phyloP scores from a whole-genome alignment of 2,113 vertebrate genomes.

The pig (Sus scrofa) region DNA sequence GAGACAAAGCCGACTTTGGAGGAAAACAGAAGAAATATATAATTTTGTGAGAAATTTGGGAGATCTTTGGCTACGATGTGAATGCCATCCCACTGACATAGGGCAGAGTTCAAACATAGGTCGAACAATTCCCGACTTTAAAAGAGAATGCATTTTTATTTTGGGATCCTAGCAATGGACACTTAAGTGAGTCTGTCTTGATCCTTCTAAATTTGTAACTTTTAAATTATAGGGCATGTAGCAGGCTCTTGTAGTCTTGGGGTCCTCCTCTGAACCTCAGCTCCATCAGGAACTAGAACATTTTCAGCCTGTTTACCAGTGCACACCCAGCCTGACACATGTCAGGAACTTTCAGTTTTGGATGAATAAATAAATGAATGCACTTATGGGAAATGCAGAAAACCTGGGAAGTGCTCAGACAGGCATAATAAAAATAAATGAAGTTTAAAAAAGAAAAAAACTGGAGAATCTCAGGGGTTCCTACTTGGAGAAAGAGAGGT shows the following conservation, averaged over 20 bases:
- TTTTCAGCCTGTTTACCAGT: background rate
- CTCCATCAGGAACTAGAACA: background rate
- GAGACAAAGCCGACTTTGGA: background rate
- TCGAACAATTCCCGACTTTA: background rate
- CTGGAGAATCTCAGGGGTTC: background rate
- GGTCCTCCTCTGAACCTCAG: background rate
- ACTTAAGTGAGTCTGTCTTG: background rate
- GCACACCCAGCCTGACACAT: background rate
- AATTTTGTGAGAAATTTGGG: background rate
- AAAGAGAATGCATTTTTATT: constrained; percentile 23
- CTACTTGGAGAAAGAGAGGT: background rate
- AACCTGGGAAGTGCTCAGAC: background rate
- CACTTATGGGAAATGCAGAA: background rate
- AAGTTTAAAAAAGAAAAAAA: background rate
- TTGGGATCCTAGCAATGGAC: background rate
- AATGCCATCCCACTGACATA: background rate
- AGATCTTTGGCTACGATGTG: background rate
- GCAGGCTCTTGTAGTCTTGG: background rate
- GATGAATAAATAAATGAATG: background rate
- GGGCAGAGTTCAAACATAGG: background rate
- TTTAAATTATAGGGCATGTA: background rate
- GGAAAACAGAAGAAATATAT: background rate
- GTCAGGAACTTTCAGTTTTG: background rate
- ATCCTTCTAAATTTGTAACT: background rate
- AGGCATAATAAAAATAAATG: background rate